Conservation (phyloP, 2,113 vertebrate genomes). For the Seriola rivoliana region DNA sequence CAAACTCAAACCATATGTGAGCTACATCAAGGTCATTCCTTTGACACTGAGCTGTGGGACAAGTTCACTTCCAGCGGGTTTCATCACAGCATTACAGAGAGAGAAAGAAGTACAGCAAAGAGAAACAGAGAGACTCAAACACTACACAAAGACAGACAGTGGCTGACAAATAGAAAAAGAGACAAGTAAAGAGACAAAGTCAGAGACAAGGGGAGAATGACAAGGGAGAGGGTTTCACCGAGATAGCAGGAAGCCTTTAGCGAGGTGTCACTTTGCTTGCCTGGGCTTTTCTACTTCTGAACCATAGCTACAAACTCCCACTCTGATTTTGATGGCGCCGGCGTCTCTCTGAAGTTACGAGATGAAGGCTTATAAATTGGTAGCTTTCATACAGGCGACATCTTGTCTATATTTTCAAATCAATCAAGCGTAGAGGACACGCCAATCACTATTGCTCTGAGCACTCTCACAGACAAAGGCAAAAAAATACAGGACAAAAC, state of each 20-base stretch:
- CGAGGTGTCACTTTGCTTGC: constrained; percentile 72
- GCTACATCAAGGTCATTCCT: constrained; percentile 73
- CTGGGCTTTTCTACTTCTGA: constrained; percentile 69
- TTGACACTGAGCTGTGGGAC: constrained; percentile 53
- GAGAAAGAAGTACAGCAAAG: constrained; percentile 42
- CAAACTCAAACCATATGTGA: constrained; percentile 33
- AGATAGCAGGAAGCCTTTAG: constrained; percentile 66
- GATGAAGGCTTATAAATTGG: constrained; percentile 84
- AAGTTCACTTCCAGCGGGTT: constrained; percentile 63
- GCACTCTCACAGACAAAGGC: constrained; percentile 59
- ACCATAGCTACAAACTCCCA: constrained; percentile 67
- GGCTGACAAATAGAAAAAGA: constrained; percentile 55
- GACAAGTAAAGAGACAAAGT: constrained; percentile 55
- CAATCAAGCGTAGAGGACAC: constrained; percentile 85
- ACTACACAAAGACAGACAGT: constrained; percentile 37
- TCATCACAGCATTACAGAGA: constrained; percentile 48
- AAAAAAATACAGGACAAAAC: constrained; percentile 49
- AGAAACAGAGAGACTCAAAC: constrained; percentile 36
- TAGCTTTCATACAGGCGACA: constrained; percentile 83
- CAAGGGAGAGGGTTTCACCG: constrained; percentile 46
- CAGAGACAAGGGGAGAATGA: constrained; percentile 42
- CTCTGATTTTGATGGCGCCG: constrained; percentile 73
- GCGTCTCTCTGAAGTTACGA: constrained; percentile 74
- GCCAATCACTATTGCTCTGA: constrained; percentile 66
- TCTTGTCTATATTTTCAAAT: constrained; percentile 85